Evolutionary conservation across 1,140 invertebrate genomes (phyloP).

Genomic region (Atta texana): DNA sequence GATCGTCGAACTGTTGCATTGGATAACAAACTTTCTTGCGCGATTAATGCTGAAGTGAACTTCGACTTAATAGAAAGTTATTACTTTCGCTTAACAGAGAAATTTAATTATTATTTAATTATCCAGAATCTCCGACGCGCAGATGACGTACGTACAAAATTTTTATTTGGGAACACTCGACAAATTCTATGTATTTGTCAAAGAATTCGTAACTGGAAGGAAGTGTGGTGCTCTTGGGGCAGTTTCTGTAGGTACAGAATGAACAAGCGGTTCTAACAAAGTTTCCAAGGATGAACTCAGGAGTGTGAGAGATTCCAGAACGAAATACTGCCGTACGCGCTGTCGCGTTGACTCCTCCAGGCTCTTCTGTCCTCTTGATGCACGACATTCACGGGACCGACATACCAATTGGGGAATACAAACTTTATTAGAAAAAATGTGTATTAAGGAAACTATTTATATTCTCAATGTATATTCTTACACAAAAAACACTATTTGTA

Average conservation of each 20-base stretch:
- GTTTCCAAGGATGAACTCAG: conserved; percentile 44
- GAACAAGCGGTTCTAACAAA: conserved; percentile 50
- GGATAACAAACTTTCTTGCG: conserved; percentile 9
- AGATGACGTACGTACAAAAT: neutral
- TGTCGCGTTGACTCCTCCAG: conserved; percentile 8
- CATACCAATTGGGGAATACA: neutral
- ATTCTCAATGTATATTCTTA: neutral
- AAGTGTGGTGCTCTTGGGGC: conserved; percentile 9
- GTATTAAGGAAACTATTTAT: neutral
- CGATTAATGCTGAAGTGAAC: conserved; percentile 22
- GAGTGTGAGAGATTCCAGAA: conserved; percentile 32
- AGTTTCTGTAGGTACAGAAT: conserved; percentile 5
- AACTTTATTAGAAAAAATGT: neutral
- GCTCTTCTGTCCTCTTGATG: conserved; percentile 9
- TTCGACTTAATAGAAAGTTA: conserved; percentile 44
- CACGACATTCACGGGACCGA: conserved; percentile 2
- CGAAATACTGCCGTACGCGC: conserved; percentile 18
- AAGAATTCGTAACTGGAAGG: conserved; percentile 40
- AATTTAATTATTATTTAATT: conserved; percentile 37
- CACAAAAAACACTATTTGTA: neutral
- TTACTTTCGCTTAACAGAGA: conserved; percentile 21
- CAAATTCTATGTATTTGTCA: conserved; percentile 26
- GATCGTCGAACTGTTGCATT: neutral
- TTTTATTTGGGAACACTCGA: conserved; percentile 2
- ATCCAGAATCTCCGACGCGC: neutral